Evolutionary conservation across 2,113 vertebrate species (phyloP).

Genomic region (Callaeas wilsoni): DNA sequence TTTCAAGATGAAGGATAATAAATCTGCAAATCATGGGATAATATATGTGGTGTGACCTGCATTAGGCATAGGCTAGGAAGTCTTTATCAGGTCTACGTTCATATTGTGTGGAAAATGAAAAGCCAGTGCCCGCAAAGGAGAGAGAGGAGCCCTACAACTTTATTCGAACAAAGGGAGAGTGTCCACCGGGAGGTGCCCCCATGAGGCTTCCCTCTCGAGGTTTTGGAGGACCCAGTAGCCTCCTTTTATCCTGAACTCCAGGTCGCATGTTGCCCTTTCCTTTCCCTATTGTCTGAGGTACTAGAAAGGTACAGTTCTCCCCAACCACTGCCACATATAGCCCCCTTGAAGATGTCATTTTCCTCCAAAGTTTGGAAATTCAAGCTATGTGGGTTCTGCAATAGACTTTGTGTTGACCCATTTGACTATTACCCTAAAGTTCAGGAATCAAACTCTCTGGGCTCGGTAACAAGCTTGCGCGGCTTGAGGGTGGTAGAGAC

Average conservation of each 20-base stretch:
- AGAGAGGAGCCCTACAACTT: neutral
- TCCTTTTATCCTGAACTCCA: neutral
- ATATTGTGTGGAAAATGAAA: neutral
- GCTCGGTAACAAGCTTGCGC: neutral
- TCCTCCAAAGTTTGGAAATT: neutral
- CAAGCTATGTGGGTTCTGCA: neutral
- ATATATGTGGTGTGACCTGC: neutral
- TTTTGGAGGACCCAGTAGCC: neutral
- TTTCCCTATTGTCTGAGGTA: neutral
- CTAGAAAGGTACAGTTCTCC: neutral
- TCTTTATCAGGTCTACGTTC: neutral
- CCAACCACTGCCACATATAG: fast-evolving
- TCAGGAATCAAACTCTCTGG: neutral
- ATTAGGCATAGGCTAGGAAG: neutral
- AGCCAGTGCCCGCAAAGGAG: neutral
- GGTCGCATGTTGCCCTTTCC: neutral
- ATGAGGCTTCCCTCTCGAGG: neutral
- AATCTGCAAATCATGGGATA: neutral
- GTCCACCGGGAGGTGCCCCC: fast-evolving
- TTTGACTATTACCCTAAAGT: neutral
- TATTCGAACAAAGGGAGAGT: neutral
- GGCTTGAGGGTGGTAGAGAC: neutral
- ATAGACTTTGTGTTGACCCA: neutral
- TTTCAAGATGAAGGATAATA: neutral
- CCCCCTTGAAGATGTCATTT: neutral